Percentiles rank a stretch among this genome's conserved stretches.
Evolutionary conservation across 2,113 vertebrate species (phyloP).

Genomic region (Anguilla rostrata): DNA sequence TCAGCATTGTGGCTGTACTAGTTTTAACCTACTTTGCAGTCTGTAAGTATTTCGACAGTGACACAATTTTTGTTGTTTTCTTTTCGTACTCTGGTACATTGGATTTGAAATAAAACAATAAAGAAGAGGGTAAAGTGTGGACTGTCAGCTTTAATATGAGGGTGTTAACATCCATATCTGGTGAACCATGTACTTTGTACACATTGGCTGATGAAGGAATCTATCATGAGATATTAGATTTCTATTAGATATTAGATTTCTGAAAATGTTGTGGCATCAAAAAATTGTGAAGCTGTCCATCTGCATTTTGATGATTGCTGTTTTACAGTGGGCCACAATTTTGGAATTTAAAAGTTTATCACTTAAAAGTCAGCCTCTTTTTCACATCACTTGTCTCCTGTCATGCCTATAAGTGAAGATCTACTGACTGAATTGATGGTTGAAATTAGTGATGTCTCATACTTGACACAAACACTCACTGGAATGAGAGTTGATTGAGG

Average conservation of each 20-base stretch:
- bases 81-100: no score
- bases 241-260: not conserved
- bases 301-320: conserved; percentile 61
- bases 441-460: conserved; percentile 70
- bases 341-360: conserved; percentile 63
- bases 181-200: no score
- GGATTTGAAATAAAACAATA: no score
- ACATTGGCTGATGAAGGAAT: not conserved
- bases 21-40: no score
- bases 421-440: conserved; percentile 74
- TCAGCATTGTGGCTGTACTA: no score
- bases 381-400: conserved; percentile 52
- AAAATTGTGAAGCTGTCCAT: conserved; percentile 47
- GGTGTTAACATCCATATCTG: no score
- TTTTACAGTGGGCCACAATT: conserved; percentile 58
- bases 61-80: no score
- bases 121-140: no score
- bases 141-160: no score
- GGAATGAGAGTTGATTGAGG: conserved; percentile 70
- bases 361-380: conserved; percentile 45
- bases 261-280: conserved; percentile 45
- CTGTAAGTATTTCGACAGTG: no score
- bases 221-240: not conserved
- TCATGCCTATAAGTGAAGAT: conserved; percentile 57
- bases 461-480: conserved; percentile 59